These are phyloP conservation scores for Diachasmimorpha longicaudata DNA, from an alignment of 1,140 invertebrate species.

Conservation along the genomic window DNA sequence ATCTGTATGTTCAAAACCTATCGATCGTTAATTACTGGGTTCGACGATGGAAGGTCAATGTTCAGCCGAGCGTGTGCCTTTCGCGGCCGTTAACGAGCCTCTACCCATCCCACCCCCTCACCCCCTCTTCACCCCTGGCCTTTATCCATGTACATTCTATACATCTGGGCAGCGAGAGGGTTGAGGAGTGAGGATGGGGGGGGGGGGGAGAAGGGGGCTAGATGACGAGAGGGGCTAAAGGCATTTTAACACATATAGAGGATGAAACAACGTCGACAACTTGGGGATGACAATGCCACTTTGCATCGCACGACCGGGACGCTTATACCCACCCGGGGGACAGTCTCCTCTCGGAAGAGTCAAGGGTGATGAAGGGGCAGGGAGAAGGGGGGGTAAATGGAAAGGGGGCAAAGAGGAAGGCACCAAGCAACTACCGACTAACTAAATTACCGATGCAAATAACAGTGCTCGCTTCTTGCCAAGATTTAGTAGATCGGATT, in stretches of 20 bases:
- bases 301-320: conserved; percentile 42
- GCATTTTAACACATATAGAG: conserved; percentile 2
- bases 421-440: conserved; percentile 37
- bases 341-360: not conserved
- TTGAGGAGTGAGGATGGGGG: too few species aligned
- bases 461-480: conserved; percentile 52
- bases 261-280: conserved; percentile 3
- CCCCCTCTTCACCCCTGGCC: too few species aligned
- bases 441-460: conserved; percentile 60
- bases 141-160: not conserved
- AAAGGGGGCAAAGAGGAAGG: conserved; percentile 1
- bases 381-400: not conserved
- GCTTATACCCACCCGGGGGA: not conserved
- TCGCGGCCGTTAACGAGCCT: conserved; percentile 18
- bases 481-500: conserved; percentile 57
- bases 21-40: conserved; percentile 20
- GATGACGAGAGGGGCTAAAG: not conserved
- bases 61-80: conserved; percentile 3
- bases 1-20: conserved; percentile 7
- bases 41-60: conserved; percentile 17
- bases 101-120: not conserved
- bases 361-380: not conserved
- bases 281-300: conserved; percentile 48
- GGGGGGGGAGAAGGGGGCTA: not conserved
- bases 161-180: too few species aligned